Conservation (phyloP, 2,888 invertebrate species). For the Sesamia inferens region DNA sequence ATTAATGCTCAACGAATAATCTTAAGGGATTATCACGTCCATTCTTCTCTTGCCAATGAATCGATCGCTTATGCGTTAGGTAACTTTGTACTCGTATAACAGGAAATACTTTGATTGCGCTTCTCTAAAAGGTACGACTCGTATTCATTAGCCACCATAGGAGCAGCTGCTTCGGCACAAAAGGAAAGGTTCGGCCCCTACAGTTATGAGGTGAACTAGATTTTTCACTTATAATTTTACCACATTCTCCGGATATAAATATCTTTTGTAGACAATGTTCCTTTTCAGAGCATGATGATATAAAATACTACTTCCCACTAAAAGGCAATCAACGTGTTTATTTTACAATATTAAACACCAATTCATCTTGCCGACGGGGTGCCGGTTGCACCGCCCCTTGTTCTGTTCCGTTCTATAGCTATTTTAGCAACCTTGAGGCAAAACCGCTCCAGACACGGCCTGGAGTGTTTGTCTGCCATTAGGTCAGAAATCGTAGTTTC, state of each 20-base stretch:
- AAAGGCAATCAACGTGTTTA: too few species aligned
- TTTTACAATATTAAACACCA: too few species aligned
- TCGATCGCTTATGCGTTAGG: slow-evolving; percentile 19
- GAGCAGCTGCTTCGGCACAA: slow-evolving; percentile 33
- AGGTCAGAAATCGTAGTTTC: too few species aligned
- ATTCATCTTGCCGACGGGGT: too few species aligned
- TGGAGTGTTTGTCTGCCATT: too few species aligned
- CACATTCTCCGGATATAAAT: background rate
- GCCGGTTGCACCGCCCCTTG: too few species aligned
- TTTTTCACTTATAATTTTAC: slow-evolving; percentile 30
- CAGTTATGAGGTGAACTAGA: slow-evolving; percentile 15
- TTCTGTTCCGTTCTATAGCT: too few species aligned
- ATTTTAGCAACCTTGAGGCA: too few species aligned
- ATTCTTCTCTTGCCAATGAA: background rate
- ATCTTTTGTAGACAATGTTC: background rate
- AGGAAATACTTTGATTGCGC: slow-evolving; percentile 41
- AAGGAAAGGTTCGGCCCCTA: slow-evolving; percentile 26
- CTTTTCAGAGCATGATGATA: background rate
- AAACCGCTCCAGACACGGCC: too few species aligned
- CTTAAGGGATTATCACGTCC: background rate
- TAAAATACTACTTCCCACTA: too few species aligned
- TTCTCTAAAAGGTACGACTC: slow-evolving; percentile 30
- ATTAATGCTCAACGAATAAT: background rate
- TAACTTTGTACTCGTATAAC: slow-evolving; percentile 14
- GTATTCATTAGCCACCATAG: slow-evolving; percentile 33